phyloP scores from a whole-genome alignment of 2,113 vertebrate species.

The Uria lomvia region DNA sequence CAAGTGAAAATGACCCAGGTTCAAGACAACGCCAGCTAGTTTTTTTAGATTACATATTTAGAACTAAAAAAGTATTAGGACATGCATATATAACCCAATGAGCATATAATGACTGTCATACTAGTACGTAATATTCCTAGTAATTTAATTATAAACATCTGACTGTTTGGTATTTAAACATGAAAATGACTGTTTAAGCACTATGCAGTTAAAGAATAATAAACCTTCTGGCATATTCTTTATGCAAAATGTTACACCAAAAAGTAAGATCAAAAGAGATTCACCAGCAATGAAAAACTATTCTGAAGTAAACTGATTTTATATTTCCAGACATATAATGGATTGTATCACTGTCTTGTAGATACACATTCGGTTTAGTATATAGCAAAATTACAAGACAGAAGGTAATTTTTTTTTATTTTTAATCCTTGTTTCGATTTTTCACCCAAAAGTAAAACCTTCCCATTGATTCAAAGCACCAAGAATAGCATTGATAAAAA shows the following conservation, averaged over 20 bases:
- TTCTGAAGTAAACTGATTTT: neutral
- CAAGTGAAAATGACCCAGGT: neutral
- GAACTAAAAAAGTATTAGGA: neutral
- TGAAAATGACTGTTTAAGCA: neutral
- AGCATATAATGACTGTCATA: neutral
- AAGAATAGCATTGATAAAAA: neutral
- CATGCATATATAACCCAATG: neutral
- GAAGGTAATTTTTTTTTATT: neutral
- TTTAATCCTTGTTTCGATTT: neutral
- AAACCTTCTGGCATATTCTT: slow-evolving; percentile 8
- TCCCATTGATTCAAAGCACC: neutral
- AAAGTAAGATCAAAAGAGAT: neutral
- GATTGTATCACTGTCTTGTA: neutral
- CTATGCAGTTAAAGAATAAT: slow-evolving; percentile 18
- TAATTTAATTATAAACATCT: slow-evolving; percentile 47
- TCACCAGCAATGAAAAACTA: neutral
- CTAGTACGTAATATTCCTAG: neutral
- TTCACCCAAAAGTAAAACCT: neutral
- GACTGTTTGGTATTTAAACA: slow-evolving; percentile 28
- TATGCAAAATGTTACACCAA: neutral
- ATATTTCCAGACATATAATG: neutral
- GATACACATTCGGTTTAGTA: neutral
- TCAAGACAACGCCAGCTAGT: neutral
- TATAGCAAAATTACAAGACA: neutral
- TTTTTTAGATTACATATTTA: slow-evolving; percentile 1